Conservation (phyloP, 2,888 invertebrate species). For the Eupeodes latifasciatus region DNA sequence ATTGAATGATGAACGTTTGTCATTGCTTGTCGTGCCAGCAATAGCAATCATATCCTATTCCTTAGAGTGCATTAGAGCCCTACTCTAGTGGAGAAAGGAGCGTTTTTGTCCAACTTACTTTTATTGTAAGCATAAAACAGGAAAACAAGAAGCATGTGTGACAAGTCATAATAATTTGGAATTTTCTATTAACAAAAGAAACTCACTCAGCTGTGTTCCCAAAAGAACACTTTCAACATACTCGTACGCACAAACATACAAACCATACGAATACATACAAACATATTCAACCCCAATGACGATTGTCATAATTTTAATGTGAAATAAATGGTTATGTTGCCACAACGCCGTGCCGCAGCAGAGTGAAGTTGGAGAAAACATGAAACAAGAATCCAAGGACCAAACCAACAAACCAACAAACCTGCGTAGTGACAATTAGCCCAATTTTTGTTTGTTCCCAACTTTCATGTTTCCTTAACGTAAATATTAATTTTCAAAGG, state of each 20-base stretch:
- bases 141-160: slow-evolving; percentile 56
- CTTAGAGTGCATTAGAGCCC: slow-evolving; percentile 7
- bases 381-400: slow-evolving; percentile 45
- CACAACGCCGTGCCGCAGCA: not conserved
- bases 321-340: slow-evolving; percentile 40
- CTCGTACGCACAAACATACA: no score
- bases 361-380: slow-evolving; percentile 16
- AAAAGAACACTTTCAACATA: slow-evolving; percentile 63
- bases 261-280: no score
- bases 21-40: slow-evolving; percentile 37
- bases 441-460: slow-evolving; percentile 53
- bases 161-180: slow-evolving; percentile 71
- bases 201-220: slow-evolving; percentile 62
- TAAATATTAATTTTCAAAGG: slow-evolving; percentile 59
- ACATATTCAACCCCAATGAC: slow-evolving; percentile 33
- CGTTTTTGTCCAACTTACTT: not conserved
- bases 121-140: not conserved
- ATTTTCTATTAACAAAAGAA: slow-evolving; percentile 61
- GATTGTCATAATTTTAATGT: slow-evolving; percentile 32
- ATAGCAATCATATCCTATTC: slow-evolving; percentile 33
- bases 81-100: no score
- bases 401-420: slow-evolving; percentile 51
- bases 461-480: slow-evolving; percentile 66
- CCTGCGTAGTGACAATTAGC: slow-evolving; percentile 72
- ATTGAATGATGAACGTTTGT: slow-evolving; percentile 64